These are phyloP conservation scores for Crenichthys baileyi DNA, from an alignment of 2,797 vertebrate species.

Conservation along the genomic window DNA sequence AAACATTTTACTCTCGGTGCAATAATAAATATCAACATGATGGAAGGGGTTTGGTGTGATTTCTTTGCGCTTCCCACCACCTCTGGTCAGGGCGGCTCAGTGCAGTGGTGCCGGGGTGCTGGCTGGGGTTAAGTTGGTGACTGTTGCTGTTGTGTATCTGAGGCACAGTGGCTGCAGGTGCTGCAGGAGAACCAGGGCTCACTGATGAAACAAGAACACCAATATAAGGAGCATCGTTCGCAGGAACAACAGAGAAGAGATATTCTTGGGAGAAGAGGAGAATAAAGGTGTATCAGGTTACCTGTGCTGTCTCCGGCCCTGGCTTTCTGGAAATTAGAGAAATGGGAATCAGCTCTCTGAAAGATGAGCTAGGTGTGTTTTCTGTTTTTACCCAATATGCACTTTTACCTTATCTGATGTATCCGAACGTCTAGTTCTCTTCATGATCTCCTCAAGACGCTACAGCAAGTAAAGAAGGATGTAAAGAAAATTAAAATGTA, in stretches of 20 bases:
- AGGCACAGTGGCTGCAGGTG: slow-evolving; percentile 53
- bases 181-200: slow-evolving; percentile 53
- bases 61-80: slow-evolving; percentile 59
- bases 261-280: background rate
- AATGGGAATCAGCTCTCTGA: slow-evolving; percentile 11
- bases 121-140: slow-evolving; percentile 50
- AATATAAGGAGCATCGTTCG: slow-evolving; percentile 9
- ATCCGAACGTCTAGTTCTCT: slow-evolving; percentile 92
- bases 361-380: background rate
- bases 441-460: slow-evolving; percentile 99
- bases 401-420: slow-evolving; percentile 81
- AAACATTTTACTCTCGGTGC: background rate
- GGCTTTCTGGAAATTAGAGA: slow-evolving; percentile 78
- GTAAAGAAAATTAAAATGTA: background rate
- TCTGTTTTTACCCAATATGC: background rate
- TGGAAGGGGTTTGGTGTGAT: background rate
- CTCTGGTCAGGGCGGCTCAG: slow-evolving; percentile 74
- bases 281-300: slow-evolving; percentile 15
- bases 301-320: slow-evolving; percentile 85
- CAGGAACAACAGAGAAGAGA: slow-evolving; percentile 14
- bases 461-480: slow-evolving; percentile 59
- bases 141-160: slow-evolving; percentile 66
- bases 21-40: background rate
- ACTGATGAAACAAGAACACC: slow-evolving; percentile 22
- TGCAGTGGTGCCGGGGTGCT: slow-evolving; percentile 31